Conservation (phyloP, 1,140 invertebrate genomes). For the Platyura marginata region DNA sequence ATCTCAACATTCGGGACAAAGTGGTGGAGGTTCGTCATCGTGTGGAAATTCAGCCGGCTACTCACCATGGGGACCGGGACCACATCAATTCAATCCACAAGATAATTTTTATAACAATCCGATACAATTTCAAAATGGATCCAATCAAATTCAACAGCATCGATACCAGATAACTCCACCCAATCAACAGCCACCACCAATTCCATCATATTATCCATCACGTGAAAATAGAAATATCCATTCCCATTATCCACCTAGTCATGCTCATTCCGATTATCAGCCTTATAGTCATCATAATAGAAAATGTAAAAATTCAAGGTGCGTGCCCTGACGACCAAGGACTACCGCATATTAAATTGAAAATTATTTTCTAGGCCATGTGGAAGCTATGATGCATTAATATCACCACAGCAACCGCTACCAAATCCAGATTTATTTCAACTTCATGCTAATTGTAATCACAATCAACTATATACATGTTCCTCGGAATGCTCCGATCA, state of each 20-base stretch:
- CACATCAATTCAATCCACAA: conserved; percentile 10
- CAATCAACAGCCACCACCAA: conserved; percentile 18
- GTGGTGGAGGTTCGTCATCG: conserved; percentile 22
- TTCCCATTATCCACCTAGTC: conserved; percentile 20
- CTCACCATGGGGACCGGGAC: conserved; percentile 21
- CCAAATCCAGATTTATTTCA: conserved; percentile 9
- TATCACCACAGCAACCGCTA: conserved; percentile 18
- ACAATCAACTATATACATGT: conserved; percentile 23
- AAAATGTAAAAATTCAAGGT: conserved; percentile 17
- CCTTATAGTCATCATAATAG: conserved; percentile 14
- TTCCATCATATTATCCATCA: conserved; percentile 3
- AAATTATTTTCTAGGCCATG: too few relatives aligned
- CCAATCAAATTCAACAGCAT: conserved; percentile 9
- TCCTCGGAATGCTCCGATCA: conserved; percentile 24
- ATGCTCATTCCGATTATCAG: conserved; percentile 20
- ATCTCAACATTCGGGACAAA: conserved; percentile 22
- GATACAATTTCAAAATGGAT: conserved; percentile 4
- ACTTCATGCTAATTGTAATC: conserved; percentile 8
- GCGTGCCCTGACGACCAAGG: too few relatives aligned
- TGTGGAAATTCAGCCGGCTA: conserved; percentile 23
- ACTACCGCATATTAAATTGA: too few relatives aligned
- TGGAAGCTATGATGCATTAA: conserved; percentile 20
- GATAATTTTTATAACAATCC: conserved; percentile 24
- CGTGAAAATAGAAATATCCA: conserved; percentile 12
- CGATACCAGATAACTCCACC: conserved; percentile 23